Evolutionary conservation across 2,113 vertebrate species (phyloP).

Genomic region (Enhydra lutris): DNA sequence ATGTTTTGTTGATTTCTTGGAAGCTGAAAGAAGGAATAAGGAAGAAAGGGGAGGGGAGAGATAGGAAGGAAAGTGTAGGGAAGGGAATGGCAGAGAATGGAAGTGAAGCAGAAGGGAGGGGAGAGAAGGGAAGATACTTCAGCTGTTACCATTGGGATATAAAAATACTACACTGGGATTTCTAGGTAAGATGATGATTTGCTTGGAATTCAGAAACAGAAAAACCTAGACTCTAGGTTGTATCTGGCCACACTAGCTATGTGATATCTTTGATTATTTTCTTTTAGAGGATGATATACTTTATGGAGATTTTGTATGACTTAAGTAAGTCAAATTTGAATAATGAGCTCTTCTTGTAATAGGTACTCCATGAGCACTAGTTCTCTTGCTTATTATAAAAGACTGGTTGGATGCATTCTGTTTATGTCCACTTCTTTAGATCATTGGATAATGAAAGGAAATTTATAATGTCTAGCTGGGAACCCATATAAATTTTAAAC

Average conservation of each 20-base stretch:
- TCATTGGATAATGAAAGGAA: slow-evolving; percentile 1
- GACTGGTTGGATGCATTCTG: neutral
- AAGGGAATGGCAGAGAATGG: neutral
- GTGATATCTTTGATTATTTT: neutral
- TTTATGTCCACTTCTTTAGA: neutral
- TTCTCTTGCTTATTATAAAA: neutral
- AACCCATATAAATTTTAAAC: slow-evolving; percentile 21
- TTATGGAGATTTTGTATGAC: neutral
- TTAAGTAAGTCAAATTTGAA: neutral
- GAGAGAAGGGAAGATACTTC: neutral
- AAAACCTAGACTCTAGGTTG: neutral
- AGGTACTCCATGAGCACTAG: neutral
- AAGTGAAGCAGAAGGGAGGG: too few relatives aligned
- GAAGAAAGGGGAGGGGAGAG: neutral
- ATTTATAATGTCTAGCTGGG: neutral
- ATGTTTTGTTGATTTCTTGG: neutral
- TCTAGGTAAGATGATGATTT: neutral
- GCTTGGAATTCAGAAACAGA: neutral
- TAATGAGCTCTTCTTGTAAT: neutral
- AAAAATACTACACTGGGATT: neutral
- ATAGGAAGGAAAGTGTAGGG: neutral
- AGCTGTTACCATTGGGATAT: neutral
- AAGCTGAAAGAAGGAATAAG: neutral
- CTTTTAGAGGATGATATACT: neutral
- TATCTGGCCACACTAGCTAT: neutral